phyloP scores from a whole-genome alignment of 2,113 vertebrate species.

The Scartelaos histophorus region DNA sequence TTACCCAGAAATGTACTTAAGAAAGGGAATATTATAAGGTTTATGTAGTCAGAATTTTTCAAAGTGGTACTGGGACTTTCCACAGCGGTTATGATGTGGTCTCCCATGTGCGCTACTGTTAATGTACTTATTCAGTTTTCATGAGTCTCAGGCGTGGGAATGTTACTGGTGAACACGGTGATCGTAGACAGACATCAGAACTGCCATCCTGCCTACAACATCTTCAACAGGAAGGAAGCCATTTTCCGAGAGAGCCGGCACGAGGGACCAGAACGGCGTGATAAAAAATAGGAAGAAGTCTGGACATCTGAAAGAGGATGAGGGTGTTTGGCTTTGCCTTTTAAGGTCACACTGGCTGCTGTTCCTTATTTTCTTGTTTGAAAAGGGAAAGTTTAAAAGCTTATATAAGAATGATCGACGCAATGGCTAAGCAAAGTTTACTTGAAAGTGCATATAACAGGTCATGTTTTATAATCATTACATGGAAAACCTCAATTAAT shows the following conservation, averaged over 20 bases:
- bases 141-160: slow-evolving; percentile 40
- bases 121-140: background rate
- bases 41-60: slow-evolving; percentile 8
- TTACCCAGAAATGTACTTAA: too few species aligned
- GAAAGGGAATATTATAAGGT: too few species aligned
- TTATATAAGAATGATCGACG: slow-evolving; percentile 15
- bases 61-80: background rate
- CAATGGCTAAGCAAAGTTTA: slow-evolving; percentile 30
- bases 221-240: slow-evolving; percentile 79
- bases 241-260: slow-evolving; percentile 68
- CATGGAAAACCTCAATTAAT: too few species aligned
- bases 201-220: slow-evolving; percentile 75
- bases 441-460: slow-evolving; percentile 5
- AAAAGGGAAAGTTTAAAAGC: slow-evolving; percentile 48
- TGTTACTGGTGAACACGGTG: slow-evolving; percentile 26
- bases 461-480: too few species aligned
- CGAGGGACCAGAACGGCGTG: slow-evolving; percentile 61
- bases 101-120: background rate
- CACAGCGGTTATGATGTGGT: background rate
- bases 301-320: slow-evolving; percentile 30
- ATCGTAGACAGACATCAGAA: slow-evolving; percentile 50
- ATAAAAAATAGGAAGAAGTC: slow-evolving; percentile 68
- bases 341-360: slow-evolving; percentile 61
- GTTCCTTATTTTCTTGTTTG: slow-evolving; percentile 29
- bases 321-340: slow-evolving; percentile 69